Conservation (phyloP, 2,113 vertebrate genomes). For the Ursus arctos region DNA sequence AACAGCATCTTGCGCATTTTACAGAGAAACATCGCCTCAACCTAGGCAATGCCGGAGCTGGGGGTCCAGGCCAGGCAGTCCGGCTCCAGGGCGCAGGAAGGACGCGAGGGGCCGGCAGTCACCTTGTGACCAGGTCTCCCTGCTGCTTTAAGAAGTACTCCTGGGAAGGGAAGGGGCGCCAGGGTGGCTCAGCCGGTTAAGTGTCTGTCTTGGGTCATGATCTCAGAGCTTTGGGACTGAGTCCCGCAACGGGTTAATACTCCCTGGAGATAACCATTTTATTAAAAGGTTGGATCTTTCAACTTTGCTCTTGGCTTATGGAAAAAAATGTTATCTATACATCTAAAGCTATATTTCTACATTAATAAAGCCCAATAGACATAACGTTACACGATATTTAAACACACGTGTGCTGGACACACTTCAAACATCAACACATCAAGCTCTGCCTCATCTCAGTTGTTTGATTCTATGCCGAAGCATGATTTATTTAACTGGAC, state of each 20-base stretch:
- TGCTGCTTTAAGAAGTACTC: not conserved
- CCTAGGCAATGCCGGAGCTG: not conserved
- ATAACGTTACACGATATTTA: not conserved
- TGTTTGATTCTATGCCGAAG: not conserved
- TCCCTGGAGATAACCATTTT: not conserved
- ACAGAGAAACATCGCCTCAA: not conserved
- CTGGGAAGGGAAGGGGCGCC: too few species aligned
- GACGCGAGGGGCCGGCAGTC: not conserved
- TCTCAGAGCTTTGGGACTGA: too few species aligned
- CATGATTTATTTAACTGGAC: not conserved
- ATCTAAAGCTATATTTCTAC: not conserved
- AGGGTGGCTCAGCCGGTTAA: too few species aligned
- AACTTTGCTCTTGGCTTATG: not conserved
- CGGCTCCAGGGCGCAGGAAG: not conserved
- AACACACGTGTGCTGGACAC: not conserved
- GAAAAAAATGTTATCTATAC: not conserved
- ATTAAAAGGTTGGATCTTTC: not conserved
- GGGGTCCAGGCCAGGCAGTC: not conserved
- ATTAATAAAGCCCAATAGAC: not conserved
- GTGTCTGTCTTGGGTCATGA: too few species aligned
- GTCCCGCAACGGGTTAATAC: too few species aligned
- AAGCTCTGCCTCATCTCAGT: not conserved
- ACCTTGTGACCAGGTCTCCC: not conserved
- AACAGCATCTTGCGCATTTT: not conserved
- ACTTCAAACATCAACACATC: not conserved